Conservation (phyloP, 2,113 vertebrate species). For the Craseonycteris thonglongyai region DNA sequence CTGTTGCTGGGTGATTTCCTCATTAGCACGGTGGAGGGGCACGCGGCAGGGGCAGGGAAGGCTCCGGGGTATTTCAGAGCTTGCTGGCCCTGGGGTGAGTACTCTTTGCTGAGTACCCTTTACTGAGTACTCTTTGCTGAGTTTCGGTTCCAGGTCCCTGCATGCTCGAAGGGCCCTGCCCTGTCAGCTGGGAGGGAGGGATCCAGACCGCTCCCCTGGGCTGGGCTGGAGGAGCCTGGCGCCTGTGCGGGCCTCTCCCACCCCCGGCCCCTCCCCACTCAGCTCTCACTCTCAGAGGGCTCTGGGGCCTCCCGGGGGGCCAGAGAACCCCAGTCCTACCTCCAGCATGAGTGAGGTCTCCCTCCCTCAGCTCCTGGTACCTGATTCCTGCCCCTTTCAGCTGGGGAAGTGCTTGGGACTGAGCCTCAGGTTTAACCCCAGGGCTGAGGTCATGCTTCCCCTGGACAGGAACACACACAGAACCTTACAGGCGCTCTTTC, state of each 20-base stretch:
- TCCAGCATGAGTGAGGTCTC: not conserved
- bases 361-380: not conserved
- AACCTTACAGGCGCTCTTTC: not conserved
- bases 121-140: not conserved
- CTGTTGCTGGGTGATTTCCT: not conserved
- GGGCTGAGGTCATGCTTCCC: not conserved
- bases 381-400: not conserved
- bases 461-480: not conserved
- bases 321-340: not conserved
- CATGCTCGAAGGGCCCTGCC: constrained; percentile 59
- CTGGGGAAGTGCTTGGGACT: too few relatives aligned
- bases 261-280: not conserved
- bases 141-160: constrained; percentile 71
- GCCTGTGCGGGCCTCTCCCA: constrained; percentile 19
- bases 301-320: not conserved
- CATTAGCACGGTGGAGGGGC: not conserved
- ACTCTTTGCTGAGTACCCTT: too few relatives aligned
- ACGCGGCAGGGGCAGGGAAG: not conserved
- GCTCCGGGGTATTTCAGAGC: not conserved
- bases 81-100: not conserved
- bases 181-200: constrained; percentile 56
- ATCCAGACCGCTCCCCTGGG: constrained; percentile 54
- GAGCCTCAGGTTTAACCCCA: not conserved
- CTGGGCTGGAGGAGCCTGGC: constrained; percentile 16
- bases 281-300: not conserved